Evolutionary conservation across 2,888 invertebrate genomes (phyloP), one percentile per base, ranked within the genome.

Genomic region (Synergus laeviventris): DNA sequence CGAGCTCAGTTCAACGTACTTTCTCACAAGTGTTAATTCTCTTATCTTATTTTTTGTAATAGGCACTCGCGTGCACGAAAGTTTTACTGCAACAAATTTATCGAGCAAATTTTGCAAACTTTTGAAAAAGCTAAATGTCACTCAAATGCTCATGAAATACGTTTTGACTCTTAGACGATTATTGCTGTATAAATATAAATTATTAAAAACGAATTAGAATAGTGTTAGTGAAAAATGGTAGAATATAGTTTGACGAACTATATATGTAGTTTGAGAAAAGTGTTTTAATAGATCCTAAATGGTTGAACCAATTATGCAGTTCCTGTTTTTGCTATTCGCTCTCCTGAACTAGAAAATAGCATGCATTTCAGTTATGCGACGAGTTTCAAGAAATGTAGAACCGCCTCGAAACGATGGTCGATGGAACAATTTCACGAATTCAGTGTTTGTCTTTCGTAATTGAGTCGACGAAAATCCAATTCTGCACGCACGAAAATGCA

Each of bases 381-480:
- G 18, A 56, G 36, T 61, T 61, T 36, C 9, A 61, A 61, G 36
- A 61, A 61, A n/a, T 31, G 16, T 1, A 38, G 36, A 62, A n/a
- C 36, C 11, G 36, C n/a, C 38, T n/a, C 11, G 3, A 62, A 62
- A 62, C 14, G 24, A 11, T 21, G 21, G 21, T 21, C 56, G 56
- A 62, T 62, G 11, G n/a, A 36, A 39, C 64, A 42, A 42, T 64
- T 64, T 64, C 21, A 39, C 14, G 64, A 64, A 64, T 64, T 21
- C 21, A 38, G 38, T 62, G 62, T 62, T 62, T 62, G 18, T 36
- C 3, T 38, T 62, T 38, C n/a, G 18, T 36, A 62, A 62, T 62
- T 62, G 62, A 36, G n/a, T n/a, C 36, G 16, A 24, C n/a, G 60
- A 74, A 74, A 74, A 60, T 61, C 24, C 60, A 61, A 61, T 74